Percentiles rank a stretch among this genome's conserved stretches.
Conservation (phyloP, 2,888 invertebrate species). For the Venusia cambrica region DNA sequence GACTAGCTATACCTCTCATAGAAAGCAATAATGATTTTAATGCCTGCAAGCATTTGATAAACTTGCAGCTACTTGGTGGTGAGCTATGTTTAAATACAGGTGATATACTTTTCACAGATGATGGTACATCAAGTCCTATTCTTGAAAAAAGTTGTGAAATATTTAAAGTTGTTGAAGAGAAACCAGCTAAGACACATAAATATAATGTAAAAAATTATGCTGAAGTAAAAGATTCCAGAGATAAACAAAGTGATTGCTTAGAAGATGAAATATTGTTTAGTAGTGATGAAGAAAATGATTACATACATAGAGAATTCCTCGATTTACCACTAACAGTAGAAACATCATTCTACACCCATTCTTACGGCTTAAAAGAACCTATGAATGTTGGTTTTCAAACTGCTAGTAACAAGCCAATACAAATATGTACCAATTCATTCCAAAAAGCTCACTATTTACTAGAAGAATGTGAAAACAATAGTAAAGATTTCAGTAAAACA, state of each 20-base stretch:
- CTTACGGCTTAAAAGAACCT: slow-evolving; percentile 50
- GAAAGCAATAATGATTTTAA: slow-evolving; percentile 40
- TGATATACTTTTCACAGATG: slow-evolving; percentile 26
- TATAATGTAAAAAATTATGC: slow-evolving; percentile 4
- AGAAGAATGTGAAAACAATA: slow-evolving; percentile 29
- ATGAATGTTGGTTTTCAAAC: slow-evolving; percentile 71
- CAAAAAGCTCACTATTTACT: slow-evolving; percentile 55
- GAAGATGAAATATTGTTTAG: slow-evolving; percentile 66
- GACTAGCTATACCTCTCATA: slow-evolving; percentile 48
- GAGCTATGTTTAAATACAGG: slow-evolving; percentile 43
- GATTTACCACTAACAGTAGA: slow-evolving; percentile 62
- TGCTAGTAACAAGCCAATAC: slow-evolving; percentile 64
- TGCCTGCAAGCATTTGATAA: slow-evolving; percentile 48
- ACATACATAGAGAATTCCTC: slow-evolving; percentile 37
- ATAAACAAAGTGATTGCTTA: slow-evolving; percentile 28
- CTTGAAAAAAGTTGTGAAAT: slow-evolving; percentile 26
- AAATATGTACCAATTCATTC: slow-evolving; percentile 54
- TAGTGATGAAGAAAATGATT: slow-evolving; percentile 63
- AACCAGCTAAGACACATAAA: slow-evolving; percentile 4
- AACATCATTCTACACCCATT: slow-evolving; percentile 48
- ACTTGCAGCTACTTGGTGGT: slow-evolving; percentile 55
- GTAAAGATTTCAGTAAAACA: slow-evolving; percentile 36
- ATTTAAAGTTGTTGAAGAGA: slow-evolving; percentile 24
- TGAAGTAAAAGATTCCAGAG: slow-evolving; percentile 7
- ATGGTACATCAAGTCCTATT: slow-evolving; percentile 32